Evolutionary conservation across 2,888 invertebrate species (phyloP), one percentile per base, ranked within the genome.

Genomic region (Orthonychiurus folsomi): DNA sequence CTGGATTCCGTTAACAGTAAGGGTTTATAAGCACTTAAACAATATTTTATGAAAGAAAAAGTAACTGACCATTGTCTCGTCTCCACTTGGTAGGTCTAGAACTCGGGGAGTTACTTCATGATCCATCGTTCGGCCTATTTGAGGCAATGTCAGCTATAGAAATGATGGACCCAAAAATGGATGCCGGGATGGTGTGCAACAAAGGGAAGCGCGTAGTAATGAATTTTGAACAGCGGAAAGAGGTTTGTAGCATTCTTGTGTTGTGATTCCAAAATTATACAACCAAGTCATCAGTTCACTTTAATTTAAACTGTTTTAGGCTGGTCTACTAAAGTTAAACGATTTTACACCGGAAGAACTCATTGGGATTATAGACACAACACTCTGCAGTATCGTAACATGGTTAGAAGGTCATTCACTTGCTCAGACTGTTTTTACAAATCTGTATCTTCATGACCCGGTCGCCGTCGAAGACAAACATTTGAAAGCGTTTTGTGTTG

Each of bases 121-220:
- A 95, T 82, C 88, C 89, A 59, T 78, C 88, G 23, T 93, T 89
- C 80, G 92, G 94, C 2, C 80, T 99, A 50, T 93, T 93, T 79
- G 97, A 99, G 78, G 97, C 96, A 0, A 99, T 99, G 97, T 95
- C 96, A 0, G 97, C 97, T 0, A 97, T 99, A 74, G 97, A 99
- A 79, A 94, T 99, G 91, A 97, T 97, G 97, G 97, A 99, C 77
- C 96, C 97, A 0, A 99, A 97, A 82, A 99, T 99, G 97, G 99
- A 99, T 81, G 94, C 95, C 1, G 97, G 97, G 3, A 95, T 97
- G 93, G 80, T 91, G 68, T 94, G 93, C 76, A 94, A 94, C 76
- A 83, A 93, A 69, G 88, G 88, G 18, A 86, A 85, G 74, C 85
- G 89, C 63, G 77, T 76, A 27, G 77, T 77, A 66, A 83, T 90